Evolutionary conservation across 2,888 invertebrate species (phyloP).

Genomic region (Eupithecia subfuscata): DNA sequence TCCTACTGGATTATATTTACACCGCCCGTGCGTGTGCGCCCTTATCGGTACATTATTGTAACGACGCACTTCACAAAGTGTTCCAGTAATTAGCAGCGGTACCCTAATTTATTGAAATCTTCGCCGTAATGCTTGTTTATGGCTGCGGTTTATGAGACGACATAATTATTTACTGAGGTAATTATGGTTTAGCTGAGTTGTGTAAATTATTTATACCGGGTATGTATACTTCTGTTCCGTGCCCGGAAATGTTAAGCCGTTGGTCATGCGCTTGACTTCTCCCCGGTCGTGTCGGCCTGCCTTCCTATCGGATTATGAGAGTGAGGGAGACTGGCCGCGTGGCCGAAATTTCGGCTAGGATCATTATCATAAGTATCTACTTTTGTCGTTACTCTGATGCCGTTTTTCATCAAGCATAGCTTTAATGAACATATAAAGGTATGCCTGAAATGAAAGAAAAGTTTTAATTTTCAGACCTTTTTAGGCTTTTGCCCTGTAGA

Average conservation of each 20-base stretch:
- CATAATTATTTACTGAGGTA: slow-evolving; percentile 7
- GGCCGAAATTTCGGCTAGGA: no score
- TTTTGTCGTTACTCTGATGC: neutral
- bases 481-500: neutral
- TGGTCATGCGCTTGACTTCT: neutral
- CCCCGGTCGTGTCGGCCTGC: neutral
- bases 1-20: slow-evolving; percentile 1
- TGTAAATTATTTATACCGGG: neutral
- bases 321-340: no score
- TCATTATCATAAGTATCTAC: no score
- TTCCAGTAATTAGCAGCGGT: slow-evolving; percentile 41
- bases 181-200: slow-evolving; percentile 2
- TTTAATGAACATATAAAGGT: neutral
- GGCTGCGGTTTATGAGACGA: slow-evolving; percentile 9
- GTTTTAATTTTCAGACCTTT: neutral
- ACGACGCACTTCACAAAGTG: slow-evolving; percentile 36
- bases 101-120: slow-evolving; percentile 25
- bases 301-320: no score
- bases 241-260: neutral
- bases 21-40: slow-evolving; percentile 28
- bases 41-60: slow-evolving; percentile 39
- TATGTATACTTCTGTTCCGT: neutral
- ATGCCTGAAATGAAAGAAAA: neutral
- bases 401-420: neutral
- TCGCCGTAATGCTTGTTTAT: slow-evolving; percentile 27